Evolutionary conservation across 2,113 vertebrate species (phyloP).

Genomic region (Erythrolamprus reginae): DNA sequence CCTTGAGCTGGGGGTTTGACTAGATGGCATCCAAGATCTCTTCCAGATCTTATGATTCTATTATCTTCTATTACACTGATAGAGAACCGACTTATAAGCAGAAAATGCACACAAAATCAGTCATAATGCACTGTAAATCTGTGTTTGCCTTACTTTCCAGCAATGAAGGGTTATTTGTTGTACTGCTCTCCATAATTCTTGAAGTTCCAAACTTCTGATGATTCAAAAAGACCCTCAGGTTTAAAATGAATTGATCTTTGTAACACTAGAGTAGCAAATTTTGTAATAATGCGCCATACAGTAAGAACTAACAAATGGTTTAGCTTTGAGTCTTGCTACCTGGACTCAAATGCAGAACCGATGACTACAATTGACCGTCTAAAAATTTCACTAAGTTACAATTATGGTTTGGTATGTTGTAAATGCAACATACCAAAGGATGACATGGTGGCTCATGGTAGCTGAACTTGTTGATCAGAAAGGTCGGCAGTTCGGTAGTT

Average conservation of each 20-base stretch:
- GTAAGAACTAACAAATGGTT: no score
- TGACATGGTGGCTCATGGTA: no score
- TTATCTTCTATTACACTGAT: not conserved
- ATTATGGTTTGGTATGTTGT: no score
- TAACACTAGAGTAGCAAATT: not conserved
- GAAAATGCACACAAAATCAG: not conserved
- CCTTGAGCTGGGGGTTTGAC: not conserved
- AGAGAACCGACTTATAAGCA: not conserved
- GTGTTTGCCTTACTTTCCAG: not conserved
- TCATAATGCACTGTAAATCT: not conserved
- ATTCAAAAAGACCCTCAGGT: not conserved
- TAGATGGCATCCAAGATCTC: not conserved
- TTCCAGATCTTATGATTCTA: not conserved
- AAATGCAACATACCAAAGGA: no score
- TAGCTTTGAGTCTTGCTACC: no score
- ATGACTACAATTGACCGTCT: no score
- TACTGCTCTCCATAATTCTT: not conserved
- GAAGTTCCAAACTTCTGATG: not conserved
- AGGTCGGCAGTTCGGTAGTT: no score
- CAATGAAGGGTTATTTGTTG: not conserved
- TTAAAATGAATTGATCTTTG: not conserved
- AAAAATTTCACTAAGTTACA: no score
- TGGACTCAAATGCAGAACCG: no score
- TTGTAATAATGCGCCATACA: not conserved
- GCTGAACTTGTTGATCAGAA: no score